A percentile compares a stretch with the other conserved stretches of the same genome.
These are phyloP conservation scores for Lerista edwardsae DNA, from an alignment of 2,797 vertebrate genomes.

Conservation along the genomic window DNA sequence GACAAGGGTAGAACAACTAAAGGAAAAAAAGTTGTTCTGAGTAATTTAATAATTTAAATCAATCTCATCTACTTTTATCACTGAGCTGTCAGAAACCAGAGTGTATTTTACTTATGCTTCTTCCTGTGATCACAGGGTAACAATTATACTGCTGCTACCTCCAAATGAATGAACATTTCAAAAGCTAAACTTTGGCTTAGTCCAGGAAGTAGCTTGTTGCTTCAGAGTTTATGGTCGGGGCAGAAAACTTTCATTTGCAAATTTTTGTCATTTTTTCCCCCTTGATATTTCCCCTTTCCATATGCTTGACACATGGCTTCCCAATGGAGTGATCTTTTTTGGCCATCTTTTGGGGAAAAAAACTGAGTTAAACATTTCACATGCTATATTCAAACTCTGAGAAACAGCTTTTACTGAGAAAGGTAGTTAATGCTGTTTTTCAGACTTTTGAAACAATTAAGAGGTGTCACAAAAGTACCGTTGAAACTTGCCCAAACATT, in stretches of 20 bases:
- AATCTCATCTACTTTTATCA: conserved; percentile 6
- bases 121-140: background rate
- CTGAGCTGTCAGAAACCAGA: background rate
- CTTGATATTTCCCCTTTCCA: conserved; percentile 25
- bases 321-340: conserved; percentile 1
- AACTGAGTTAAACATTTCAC: background rate
- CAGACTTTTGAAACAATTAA: background rate
- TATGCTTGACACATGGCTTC: no score
- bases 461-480: background rate
- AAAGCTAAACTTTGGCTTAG: conserved; percentile 5
- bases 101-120: background rate
- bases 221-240: background rate
- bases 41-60: background rate
- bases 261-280: background rate
- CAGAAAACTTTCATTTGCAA: background rate
- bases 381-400: background rate
- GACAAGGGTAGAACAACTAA: background rate
- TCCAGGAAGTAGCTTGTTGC: conserved; percentile 30
- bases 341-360: background rate
- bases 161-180: background rate
- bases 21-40: background rate
- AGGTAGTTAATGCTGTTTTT: background rate
- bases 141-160: background rate
- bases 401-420: fast-evolving
- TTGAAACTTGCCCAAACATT: conserved; percentile 19